Conservation (phyloP, 2,888 invertebrate genomes). For the Megamerina dolium region DNA sequence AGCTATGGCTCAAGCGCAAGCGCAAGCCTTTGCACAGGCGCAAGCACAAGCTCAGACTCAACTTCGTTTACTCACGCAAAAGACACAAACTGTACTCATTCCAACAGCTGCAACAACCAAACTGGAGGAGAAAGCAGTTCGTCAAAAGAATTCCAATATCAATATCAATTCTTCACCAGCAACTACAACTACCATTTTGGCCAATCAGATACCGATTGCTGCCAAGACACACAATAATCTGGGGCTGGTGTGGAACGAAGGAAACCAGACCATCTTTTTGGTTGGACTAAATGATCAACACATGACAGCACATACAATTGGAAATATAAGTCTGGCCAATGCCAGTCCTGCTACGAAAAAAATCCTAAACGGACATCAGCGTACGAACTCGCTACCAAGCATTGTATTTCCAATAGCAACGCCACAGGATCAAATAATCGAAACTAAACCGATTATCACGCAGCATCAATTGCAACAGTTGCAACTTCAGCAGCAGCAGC, state of each 20-base stretch:
- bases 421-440: constrained; percentile 28
- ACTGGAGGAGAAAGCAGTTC: constrained; percentile 14
- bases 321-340: constrained; percentile 41
- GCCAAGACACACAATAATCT: constrained; percentile 53
- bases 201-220: constrained; percentile 27
- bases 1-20: constrained; percentile 37
- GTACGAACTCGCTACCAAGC: constrained; percentile 56
- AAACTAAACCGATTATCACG: constrained; percentile 26
- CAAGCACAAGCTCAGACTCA: constrained; percentile 25
- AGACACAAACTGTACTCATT: constrained; percentile 55
- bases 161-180: constrained; percentile 14
- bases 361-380: constrained; percentile 51
- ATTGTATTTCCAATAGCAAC: constrained; percentile 51
- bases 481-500: constrained; percentile 33
- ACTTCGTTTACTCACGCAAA: constrained; percentile 40
- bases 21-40: constrained; percentile 18
- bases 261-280: constrained; percentile 54
- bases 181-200: constrained; percentile 23
- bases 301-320: constrained; percentile 42
- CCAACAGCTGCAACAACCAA: constrained; percentile 34
- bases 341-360: constrained; percentile 41
- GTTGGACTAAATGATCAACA: constrained; percentile 52
- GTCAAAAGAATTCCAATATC: constrained; percentile 17
- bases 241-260: constrained; percentile 62
- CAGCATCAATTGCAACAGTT: constrained; percentile 45